A percentile compares a stretch with the other conserved stretches of the same genome.
Conservation (phyloP, 2,888 invertebrate genomes). For the Agriopis marginaria region DNA sequence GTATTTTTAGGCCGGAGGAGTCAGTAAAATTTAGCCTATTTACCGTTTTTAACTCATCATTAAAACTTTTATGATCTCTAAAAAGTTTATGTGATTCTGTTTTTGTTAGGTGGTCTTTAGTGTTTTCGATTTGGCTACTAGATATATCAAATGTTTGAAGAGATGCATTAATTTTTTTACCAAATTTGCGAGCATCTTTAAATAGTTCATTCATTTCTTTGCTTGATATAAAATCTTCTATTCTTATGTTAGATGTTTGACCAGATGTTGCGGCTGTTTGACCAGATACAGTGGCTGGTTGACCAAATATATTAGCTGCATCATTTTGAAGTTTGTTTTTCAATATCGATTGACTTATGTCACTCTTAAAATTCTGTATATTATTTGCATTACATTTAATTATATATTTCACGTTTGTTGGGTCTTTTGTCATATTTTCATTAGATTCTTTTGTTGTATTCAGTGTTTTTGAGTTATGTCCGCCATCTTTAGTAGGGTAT, state of each 20-base stretch:
- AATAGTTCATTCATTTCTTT: conserved; percentile 4
- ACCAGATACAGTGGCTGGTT: neutral
- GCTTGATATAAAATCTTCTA: neutral
- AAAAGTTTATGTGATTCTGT: neutral
- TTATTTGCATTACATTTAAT: neutral
- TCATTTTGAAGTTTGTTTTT: neutral
- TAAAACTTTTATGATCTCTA: neutral
- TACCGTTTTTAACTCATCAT: neutral
- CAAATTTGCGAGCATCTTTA: neutral
- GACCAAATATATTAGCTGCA: neutral
- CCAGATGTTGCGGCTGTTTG: neutral
- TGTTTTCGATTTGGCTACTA: neutral
- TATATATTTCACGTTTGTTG: neutral
- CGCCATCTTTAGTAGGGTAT: neutral
- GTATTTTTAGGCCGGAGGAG: neutral
- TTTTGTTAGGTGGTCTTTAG: neutral
- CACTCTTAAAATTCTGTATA: neutral
- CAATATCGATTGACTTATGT: neutral
- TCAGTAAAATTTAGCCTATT: neutral
- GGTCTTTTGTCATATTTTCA: neutral
- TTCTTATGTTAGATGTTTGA: neutral
- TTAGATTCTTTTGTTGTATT: neutral
- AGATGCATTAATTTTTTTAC: neutral
- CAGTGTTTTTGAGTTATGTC: neutral
- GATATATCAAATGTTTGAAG: neutral